phyloP scores from a whole-genome alignment of 2,888 invertebrate species.

The Trisateles emortualis region DNA sequence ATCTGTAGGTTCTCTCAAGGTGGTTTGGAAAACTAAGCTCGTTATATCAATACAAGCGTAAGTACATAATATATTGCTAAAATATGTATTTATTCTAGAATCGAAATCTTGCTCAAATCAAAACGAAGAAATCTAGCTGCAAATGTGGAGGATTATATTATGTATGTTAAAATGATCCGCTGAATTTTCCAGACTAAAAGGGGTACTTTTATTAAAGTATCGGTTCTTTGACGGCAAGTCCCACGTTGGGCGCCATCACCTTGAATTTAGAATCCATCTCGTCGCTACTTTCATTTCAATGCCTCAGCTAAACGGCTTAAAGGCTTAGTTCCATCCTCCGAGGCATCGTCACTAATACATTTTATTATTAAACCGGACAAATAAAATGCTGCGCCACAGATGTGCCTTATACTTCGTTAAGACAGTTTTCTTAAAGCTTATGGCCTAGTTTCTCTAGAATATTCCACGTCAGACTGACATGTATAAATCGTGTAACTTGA shows the following conservation, averaged over 20 bases:
- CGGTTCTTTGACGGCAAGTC: not conserved
- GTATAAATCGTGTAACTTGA: conserved; percentile 32
- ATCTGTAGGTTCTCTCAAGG: too few relatives aligned
- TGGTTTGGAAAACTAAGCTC: too few relatives aligned
- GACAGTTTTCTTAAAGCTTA: conserved; percentile 22
- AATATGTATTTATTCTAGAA: too few relatives aligned
- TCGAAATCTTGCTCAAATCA: too few relatives aligned
- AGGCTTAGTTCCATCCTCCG: conserved; percentile 33
- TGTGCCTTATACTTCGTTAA: conserved; percentile 27
- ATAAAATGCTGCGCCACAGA: conserved; percentile 32
- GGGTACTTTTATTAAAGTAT: not conserved
- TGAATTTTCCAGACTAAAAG: too few relatives aligned
- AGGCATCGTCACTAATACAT: conserved; percentile 44
- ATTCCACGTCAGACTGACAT: conserved; percentile 27
- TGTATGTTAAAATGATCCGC: too few relatives aligned
- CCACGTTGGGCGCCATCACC: conserved; percentile 32
- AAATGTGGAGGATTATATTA: too few relatives aligned
- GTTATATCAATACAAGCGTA: too few relatives aligned
- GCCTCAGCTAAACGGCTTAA: conserved; percentile 55
- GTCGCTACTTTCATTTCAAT: conserved; percentile 48
- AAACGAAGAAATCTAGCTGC: too few relatives aligned
- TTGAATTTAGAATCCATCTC: conserved; percentile 31
- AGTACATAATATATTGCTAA: too few relatives aligned
- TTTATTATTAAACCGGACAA: conserved; percentile 41
- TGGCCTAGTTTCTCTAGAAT: conserved; percentile 28